phyloP scores from a whole-genome alignment of 1,140 invertebrate genomes.

The Battus philenor region DNA sequence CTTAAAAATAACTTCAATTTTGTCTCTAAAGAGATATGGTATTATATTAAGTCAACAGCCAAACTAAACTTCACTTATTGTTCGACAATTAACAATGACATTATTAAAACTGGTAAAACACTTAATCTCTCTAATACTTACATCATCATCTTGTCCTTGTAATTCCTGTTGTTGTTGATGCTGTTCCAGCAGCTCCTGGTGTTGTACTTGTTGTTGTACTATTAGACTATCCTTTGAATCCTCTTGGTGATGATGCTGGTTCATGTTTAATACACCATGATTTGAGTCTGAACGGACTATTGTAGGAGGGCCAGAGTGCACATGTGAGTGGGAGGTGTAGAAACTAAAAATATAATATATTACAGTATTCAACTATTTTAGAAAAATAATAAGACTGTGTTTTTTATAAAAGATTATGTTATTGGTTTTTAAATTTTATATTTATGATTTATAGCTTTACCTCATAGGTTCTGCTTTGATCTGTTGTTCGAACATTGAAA shows the following conservation, averaged over 20 bases:
- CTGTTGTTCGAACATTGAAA: conserved; percentile 81
- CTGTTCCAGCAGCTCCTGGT: conserved; percentile 63
- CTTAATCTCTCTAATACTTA: conserved; percentile 17
- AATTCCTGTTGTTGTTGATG: conserved; percentile 65
- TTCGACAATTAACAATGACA: too few relatives aligned
- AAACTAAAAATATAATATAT: conserved; percentile 69
- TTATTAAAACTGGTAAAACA: too few relatives aligned
- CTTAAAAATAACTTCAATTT: too few relatives aligned
- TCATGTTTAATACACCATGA: conserved; percentile 71
- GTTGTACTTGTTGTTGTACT: conserved; percentile 67
- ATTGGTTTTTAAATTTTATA: too few relatives aligned
- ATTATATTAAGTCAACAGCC: too few relatives aligned
- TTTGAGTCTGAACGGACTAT: conserved; percentile 72
- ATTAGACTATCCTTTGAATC: conserved; percentile 72
- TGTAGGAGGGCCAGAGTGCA: conserved; percentile 63
- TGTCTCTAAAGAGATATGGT: too few relatives aligned
- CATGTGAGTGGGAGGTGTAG: conserved; percentile 68
- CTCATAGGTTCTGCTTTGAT: conserved; percentile 82
- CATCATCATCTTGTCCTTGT: conserved; percentile 58
- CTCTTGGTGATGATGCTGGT: conserved; percentile 66
- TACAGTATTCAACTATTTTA: too few relatives aligned
- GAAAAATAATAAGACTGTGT: too few relatives aligned
- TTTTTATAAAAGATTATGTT: too few relatives aligned
- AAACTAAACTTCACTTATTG: background rate
- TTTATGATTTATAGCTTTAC: too few relatives aligned